Evolutionary conservation across 1,140 invertebrate species (phyloP).

Genomic region (Drosophila sechellia): DNA sequence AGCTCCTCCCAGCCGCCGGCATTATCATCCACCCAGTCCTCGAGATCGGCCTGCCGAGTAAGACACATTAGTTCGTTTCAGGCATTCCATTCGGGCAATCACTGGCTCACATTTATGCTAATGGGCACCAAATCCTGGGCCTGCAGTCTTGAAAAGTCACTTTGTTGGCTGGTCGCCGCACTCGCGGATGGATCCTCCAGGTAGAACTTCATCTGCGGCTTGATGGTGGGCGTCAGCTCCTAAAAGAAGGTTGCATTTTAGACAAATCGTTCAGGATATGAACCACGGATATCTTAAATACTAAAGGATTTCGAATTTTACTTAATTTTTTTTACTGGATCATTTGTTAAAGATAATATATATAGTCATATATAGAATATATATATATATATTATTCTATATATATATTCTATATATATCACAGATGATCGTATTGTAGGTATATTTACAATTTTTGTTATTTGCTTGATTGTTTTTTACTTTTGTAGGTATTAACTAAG

Average conservation of each 20-base stretch:
- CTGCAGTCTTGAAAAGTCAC: conserved; percentile 79
- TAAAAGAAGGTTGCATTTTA: conserved; percentile 12
- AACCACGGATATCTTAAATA: no score
- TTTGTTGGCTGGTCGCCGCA: conserved; percentile 20
- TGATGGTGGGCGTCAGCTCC: conserved; percentile 82
- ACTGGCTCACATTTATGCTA: conserved; percentile 61
- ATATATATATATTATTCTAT: no score
- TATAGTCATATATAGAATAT: no score
- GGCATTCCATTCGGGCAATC: background rate
- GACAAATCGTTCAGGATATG: background rate
- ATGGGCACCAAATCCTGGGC: conserved; percentile 76
- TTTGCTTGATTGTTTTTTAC: no score
- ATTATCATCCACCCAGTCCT: conserved; percentile 83
- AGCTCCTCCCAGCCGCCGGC: conserved; percentile 82
- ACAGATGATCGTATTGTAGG: no score
- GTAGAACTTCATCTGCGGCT: conserved; percentile 78
- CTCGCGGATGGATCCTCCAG: conserved; percentile 38
- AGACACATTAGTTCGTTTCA: background rate
- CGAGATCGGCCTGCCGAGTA: conserved; percentile 72
- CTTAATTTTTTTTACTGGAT: no score
- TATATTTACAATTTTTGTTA: no score
- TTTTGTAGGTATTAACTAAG: no score
- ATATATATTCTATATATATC: no score
- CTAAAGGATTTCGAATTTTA: background rate
- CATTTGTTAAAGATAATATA: no score